A percentile compares a stretch with the other conserved stretches of the same genome.
phyloP scores from a whole-genome alignment of 2,113 vertebrate species.

The Jacana jacana region DNA sequence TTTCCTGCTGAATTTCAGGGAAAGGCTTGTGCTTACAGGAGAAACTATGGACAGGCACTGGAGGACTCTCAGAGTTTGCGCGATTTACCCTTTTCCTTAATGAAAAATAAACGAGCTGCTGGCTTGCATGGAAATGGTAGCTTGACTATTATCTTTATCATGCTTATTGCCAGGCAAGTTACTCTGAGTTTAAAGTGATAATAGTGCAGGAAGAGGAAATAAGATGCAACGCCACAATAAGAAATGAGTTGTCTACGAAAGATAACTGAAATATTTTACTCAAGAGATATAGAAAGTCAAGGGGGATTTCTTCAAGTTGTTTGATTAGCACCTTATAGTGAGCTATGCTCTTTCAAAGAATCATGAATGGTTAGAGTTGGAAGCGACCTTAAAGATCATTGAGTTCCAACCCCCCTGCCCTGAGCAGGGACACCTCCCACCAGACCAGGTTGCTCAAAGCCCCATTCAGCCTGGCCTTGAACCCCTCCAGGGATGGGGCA shows the following conservation, averaged over 20 bases:
- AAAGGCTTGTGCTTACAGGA: neutral
- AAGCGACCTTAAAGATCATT: too few species aligned
- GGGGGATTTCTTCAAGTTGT: neutral
- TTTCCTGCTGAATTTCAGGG: neutral
- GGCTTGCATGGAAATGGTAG: neutral
- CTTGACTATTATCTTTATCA: neutral
- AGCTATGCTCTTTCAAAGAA: neutral
- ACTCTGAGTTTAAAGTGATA: neutral
- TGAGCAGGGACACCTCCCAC: too few species aligned
- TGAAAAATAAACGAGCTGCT: neutral
- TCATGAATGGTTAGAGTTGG: too few species aligned
- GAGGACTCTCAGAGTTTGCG: neutral
- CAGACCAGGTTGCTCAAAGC: too few species aligned
- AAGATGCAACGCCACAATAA: neutral
- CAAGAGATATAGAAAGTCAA: neutral
- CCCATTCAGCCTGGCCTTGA: too few species aligned
- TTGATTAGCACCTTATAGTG: neutral
- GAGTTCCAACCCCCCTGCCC: too few species aligned
- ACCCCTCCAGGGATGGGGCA: too few species aligned
- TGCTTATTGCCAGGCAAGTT: neutral
- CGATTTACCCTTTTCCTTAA: neutral
- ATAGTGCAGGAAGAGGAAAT: neutral
- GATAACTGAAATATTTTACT: neutral
- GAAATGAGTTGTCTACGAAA: neutral
- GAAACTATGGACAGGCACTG: neutral